Base-by-base conservation (phyloP, 2,888 invertebrate genomes). In the Xanthorhoe designata region DNA sequence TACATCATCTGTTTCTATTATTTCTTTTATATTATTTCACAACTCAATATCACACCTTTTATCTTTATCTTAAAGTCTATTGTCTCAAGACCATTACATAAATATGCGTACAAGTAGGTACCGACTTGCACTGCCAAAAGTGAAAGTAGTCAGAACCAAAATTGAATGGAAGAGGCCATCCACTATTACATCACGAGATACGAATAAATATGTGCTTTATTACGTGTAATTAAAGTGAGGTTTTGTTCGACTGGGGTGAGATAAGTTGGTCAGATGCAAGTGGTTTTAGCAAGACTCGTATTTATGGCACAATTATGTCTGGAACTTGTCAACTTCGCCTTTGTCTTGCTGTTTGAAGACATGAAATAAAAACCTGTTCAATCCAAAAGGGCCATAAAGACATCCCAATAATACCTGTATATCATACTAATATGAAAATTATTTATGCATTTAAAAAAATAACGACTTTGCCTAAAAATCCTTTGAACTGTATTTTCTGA, bases 121-220 rank as follows among this genome's bases (percentile, higher is more conserved):
- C 24, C n/a, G n/a, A 24, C 35, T 42, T 42, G 38, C 38, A 42
- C 13, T 13, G 38, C 38, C 38, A 13, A 42, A 42, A 42, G 24
- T 42, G 38, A 42, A 42, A 42, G 38, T 42, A 42, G 38, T 42
- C 38, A 42, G 38, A 42, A 42, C 38, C 38, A 42, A 42, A 42
- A 42, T 4, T 42, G 38, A 42, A 42, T 42, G 38, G 38, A 42
- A 13, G 38, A 42, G 38, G 38, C 5, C 38, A 42, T 13, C 38
- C 38, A 13, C 38, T 42, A 42, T 42, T 42, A 42, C 38, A 42
- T 42, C 38, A 42, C 38, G 38, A 13, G 13, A 5, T 13, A 2
- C 3, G 13, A 13, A 42, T 42, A 9, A 38, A 42, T 42, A 13
- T 13, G 13, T 42, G 38, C 38, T 42, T 42, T 42, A 42, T 42